Conservation (phyloP, 2,113 vertebrate species). For the Ancistrus triradiatus region DNA sequence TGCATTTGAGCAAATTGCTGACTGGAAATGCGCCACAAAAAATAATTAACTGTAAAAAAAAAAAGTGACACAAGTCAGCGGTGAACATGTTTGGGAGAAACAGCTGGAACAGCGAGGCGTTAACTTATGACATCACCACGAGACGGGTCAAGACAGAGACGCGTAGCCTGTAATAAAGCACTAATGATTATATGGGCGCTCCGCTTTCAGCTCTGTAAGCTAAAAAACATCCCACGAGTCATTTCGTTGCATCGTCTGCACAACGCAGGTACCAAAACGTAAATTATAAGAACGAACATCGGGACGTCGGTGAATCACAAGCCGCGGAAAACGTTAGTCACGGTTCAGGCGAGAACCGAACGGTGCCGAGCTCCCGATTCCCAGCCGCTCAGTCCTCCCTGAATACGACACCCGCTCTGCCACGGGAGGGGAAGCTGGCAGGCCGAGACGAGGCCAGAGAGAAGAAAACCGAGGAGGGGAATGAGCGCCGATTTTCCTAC, state of each 20-base stretch:
- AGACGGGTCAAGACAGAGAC: background rate
- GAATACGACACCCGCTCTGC: background rate
- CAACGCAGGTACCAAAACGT: too few relatives aligned
- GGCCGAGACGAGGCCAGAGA: background rate
- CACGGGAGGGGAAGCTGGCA: slow-evolving; percentile 13
- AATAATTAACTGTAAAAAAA: background rate
- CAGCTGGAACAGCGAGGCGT: background rate
- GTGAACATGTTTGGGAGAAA: background rate
- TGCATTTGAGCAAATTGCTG: too few relatives aligned
- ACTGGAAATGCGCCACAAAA: background rate
- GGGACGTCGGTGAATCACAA: too few relatives aligned
- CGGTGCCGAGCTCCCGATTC: slow-evolving; percentile 18
- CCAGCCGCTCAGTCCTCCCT: slow-evolving; percentile 33
- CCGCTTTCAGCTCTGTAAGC: background rate
- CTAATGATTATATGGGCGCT: slow-evolving; percentile 24
- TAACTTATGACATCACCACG: background rate
- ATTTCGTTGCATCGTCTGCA: too few relatives aligned
- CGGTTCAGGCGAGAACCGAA: background rate
- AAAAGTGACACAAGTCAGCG: background rate
- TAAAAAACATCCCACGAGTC: too few relatives aligned
- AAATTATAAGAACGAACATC: too few relatives aligned
- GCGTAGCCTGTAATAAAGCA: background rate
- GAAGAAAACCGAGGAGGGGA: background rate
- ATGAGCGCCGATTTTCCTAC: slow-evolving; percentile 38
- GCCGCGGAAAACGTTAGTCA: too few relatives aligned